Base-by-base conservation (phyloP, 2,797 vertebrate species). In the Hafferia zeledoni region DNA sequence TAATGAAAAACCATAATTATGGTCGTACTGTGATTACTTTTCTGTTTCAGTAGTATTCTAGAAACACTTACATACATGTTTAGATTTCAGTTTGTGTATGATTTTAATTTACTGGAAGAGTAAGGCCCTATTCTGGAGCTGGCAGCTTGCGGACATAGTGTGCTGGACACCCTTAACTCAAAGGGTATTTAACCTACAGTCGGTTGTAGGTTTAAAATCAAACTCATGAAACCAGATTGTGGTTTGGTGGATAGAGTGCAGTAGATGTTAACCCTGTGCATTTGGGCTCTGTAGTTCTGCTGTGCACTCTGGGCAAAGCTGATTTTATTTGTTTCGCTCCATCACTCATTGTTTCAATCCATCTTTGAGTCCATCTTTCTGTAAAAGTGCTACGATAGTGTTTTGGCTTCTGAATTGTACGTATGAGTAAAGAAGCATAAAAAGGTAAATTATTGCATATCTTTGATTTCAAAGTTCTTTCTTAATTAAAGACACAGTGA, bases 211-310 rank as follows among this genome's bases (percentile, higher is more conserved):
- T 65, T 89, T 65, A 37, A 85, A 83, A 41, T 85, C 41, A 35
- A 52, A 46, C 27, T 56, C 3, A 0, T 3, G n/a, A 49, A 83
- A 31, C 5, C 2, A 3, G 25, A 22, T 15, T 0, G 0, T 56
- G 12, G 28, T 80, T 59, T 25, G 53, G 53, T 59, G 33, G 25
- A 17, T 53, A 22, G 13, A 28, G 31, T 3, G 0, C 7, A 17
- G 5, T 69, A 1, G 41, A 8, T 50, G 35, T 65, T 77, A 88
- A 64, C n/a, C 18, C 49, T 55, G n/a, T 83, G 30, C 14, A 13
- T 31, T 56, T 52, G 56, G 60, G 33, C 41, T 94, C 30, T 37
- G 11, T 57, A 28, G 37, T 69, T 94, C 39, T 76, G 41, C 20
- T 67, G 18, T 67, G 19, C 25, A 70, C 39, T 78, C 22, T 30